A percentile compares a stretch with the other conserved stretches of the same genome.
Conservation (phyloP, 2,797 vertebrate species). For the Natrix natrix region DNA sequence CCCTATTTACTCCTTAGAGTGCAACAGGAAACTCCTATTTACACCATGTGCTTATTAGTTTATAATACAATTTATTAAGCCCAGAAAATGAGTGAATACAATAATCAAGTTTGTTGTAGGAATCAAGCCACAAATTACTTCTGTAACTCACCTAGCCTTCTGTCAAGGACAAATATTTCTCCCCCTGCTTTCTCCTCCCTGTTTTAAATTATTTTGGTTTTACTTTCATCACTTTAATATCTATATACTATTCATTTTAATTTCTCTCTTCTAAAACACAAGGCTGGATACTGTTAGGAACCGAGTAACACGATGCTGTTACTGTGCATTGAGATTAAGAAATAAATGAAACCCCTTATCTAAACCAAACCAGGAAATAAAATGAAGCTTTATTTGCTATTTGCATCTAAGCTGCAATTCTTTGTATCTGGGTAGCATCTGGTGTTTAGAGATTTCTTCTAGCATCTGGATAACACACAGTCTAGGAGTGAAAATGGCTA, state of each 20-base stretch:
- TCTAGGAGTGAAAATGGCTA: conserved; percentile 15
- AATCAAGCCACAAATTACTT: background rate
- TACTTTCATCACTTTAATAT: conserved; percentile 23
- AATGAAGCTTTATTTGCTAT: conserved; percentile 35
- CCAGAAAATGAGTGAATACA: background rate
- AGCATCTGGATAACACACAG: conserved; percentile 19
- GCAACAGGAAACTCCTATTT: background rate
- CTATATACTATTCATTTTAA: conserved; percentile 13
- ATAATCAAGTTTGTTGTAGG: background rate
- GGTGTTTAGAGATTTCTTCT: conserved; percentile 39
- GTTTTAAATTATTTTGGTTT: background rate
- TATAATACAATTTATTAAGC: background rate
- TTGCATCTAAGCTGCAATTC: conserved; percentile 30
- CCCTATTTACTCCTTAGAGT: background rate
- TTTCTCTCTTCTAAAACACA: conserved; percentile 29
- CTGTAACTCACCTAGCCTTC: background rate
- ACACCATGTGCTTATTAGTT: background rate
- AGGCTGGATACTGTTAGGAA: conserved; percentile 30
- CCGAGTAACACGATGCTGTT: conserved; percentile 7
- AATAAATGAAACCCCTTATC: conserved; percentile 35
- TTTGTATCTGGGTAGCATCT: conserved; percentile 34
- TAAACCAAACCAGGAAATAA: conserved; percentile 38
- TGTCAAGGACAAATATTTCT: background rate
- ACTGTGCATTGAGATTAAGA: conserved; percentile 29
- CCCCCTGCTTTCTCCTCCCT: background rate